Evolutionary conservation across 2,113 vertebrate species (phyloP), one percentile per base, ranked within the genome.

Genomic region (Gobio gobio): DNA sequence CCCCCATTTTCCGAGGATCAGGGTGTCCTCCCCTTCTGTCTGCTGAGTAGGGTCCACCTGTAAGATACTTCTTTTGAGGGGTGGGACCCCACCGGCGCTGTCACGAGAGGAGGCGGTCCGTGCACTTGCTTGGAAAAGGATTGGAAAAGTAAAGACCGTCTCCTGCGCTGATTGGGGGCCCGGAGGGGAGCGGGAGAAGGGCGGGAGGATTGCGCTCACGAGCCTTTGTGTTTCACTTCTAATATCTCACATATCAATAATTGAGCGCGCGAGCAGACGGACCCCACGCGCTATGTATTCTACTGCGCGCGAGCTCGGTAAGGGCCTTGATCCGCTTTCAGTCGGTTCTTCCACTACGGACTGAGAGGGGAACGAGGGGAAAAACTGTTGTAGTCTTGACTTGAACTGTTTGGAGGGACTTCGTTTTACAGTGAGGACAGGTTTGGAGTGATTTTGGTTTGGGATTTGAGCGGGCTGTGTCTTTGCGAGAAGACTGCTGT

Each of bases 221-320:
- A 94, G 94, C 92, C 95, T 95, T 95, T 96, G 95, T 96, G 95
- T 94, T 94, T 91, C 85, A 91, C 95, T 94, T 93, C 94, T 94
- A 92, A 94, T 92, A 92, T 92, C 93, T 91, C 94, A 93, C 93
- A 92, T 93, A 95, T 96, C 95, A 96, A 95, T 95, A 95, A 95
- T 95, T 94, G 92, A 96, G 94, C 92, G 94, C 93, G 93, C 91
- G 92, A 92, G 92, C 92, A 92, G 94, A 93, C 93, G 91, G 93
- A 94, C 89, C 89, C 77, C 90, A 82, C 92, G 92, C 95, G 94
- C 95, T 94, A 96, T 96, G 96, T 91, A 85, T 95, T 90, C 92
- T 90, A 85, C 90, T 93, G 92, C 86, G 92, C 89, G 90, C 90
- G 89, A 92, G 90, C 92, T 93, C 85, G 91, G 90, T 90, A 93